Conservation (phyloP, 2,797 vertebrate species). For the Knipowitschia caucasica region DNA sequence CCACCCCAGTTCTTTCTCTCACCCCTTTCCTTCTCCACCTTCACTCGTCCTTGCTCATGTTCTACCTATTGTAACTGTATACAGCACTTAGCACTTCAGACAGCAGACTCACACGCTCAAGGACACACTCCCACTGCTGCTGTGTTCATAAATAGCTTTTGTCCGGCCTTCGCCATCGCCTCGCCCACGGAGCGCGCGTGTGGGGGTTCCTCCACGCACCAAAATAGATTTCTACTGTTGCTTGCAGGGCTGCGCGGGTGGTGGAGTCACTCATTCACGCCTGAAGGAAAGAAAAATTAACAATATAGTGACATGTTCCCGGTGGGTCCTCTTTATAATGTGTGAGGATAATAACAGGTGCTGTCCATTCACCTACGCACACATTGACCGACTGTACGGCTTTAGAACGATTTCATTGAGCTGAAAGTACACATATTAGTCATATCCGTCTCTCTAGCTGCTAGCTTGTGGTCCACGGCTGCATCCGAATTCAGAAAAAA, state of each 20-base stretch:
- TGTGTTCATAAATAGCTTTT: conserved; percentile 72
- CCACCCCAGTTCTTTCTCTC: background rate
- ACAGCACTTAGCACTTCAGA: conserved; percentile 73
- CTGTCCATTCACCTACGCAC: conserved; percentile 54
- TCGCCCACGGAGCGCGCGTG: conserved; percentile 59
- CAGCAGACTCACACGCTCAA: conserved; percentile 65
- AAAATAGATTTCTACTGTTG: conserved; percentile 61
- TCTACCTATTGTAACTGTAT: conserved; percentile 76
- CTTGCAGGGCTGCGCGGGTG: conserved; percentile 40
- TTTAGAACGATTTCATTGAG: background rate
- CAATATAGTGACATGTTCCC: conserved; percentile 38
- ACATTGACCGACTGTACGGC: conserved; percentile 50
- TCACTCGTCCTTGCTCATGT: conserved; percentile 71
- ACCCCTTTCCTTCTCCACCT: conserved; percentile 53
- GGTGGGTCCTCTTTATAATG: conserved; percentile 37
- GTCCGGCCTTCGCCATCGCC: conserved; percentile 62
- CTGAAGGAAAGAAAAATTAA: conserved; percentile 22
- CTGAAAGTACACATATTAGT: no score
- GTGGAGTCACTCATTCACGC: no score
- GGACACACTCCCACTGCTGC: conserved; percentile 59
- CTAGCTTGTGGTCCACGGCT: no score
- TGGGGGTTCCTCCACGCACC: conserved; percentile 45
- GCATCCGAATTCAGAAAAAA: no score
- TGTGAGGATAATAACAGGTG: conserved; percentile 57
- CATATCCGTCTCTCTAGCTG: no score